Base-by-base conservation (phyloP, 2,888 invertebrate genomes). In the Drosophila mayaguana region DNA sequence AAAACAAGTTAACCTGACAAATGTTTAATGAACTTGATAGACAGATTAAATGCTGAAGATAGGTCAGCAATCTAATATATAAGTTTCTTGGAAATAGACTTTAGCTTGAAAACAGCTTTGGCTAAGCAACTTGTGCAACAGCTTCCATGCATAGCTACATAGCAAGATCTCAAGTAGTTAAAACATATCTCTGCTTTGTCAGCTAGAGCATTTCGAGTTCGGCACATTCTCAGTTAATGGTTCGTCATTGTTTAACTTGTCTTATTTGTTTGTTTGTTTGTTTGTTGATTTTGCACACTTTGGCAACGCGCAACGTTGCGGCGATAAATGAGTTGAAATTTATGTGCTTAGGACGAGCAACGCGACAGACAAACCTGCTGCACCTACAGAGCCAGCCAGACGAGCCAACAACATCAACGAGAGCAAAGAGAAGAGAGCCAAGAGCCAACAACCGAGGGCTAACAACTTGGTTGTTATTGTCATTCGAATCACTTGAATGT, bases 291-390 rank as follows among this genome's bases (percentile, higher is more conserved):
- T 25, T 65, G 66, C 53, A 66, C 66, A 63, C 63, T 72, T 86
- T 86, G 87, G 82, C 84, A 87, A 64, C 38, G 45, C 64, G 78
- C 73, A 72, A 76, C 54, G 64, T 69, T 70, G 68, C 63, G 50
- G 61, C 48, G 53, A 69, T 70, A 83, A 87, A 81, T 83, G 76
- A 87, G 70, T 63, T 42, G 43, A 68, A 81, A 83, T 87, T 87
- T 83, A 87, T 87, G 87, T 69, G 54, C 72, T 50, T n/a, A 53
- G 50, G 55, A 22, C 46, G 48, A 54, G 78, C 61, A 71, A 63
- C 53, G 59, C 34, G 32, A 42, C 54, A 61, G 69, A 77, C 69
- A 80, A 63, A 68, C 69, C 72, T 69, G 77, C 74, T 63, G 80
- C 77, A 82, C 61, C 82, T 61, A 48, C 3, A 40, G 8, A 20